These are phyloP conservation scores for Sebastes flavidus DNA, from an alignment of 2,797 vertebrate genomes.

Conservation along the genomic window DNA sequence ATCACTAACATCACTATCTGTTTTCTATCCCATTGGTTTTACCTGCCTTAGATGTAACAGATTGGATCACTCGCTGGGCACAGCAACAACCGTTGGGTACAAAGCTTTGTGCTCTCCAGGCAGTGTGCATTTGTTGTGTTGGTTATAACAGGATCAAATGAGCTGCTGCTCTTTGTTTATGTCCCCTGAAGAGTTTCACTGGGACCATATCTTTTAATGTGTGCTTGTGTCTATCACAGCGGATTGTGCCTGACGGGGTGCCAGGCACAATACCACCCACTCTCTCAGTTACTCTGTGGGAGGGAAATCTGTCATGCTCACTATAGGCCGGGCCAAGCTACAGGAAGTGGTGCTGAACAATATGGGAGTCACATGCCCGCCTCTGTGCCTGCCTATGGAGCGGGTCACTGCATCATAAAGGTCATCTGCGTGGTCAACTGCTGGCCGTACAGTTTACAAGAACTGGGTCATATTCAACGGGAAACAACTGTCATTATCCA, in stretches of 20 bases:
- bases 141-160: slow-evolving; percentile 21
- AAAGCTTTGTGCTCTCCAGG: not conserved
- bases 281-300: slow-evolving; percentile 36
- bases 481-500: not conserved
- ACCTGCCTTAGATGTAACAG: not conserved
- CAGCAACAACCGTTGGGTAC: not conserved
- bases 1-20: slow-evolving; percentile 1
- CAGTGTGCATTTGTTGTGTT: not conserved
- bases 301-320: slow-evolving; percentile 41
- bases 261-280: slow-evolving; percentile 39
- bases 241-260: slow-evolving; percentile 14
- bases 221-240: slow-evolving; percentile 9
- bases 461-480: not conserved
- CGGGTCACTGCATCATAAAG: not conserved
- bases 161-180: slow-evolving; percentile 30
- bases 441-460: slow-evolving; percentile 6
- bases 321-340: not conserved
- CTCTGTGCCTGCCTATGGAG: slow-evolving; percentile 6
- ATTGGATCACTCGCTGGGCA: not conserved
- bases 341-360: slow-evolving; percentile 52
- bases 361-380: slow-evolving; percentile 23
- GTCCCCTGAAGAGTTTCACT: slow-evolving; percentile 2
- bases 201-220: slow-evolving; percentile 8
- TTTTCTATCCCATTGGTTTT: not conserved
- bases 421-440: slow-evolving; percentile 37